A percentile compares a stretch with the other conserved stretches of the same genome.
These are phyloP conservation scores for Eudemis profundana DNA, from an alignment of 2,888 invertebrate species.

Conservation along the genomic window DNA sequence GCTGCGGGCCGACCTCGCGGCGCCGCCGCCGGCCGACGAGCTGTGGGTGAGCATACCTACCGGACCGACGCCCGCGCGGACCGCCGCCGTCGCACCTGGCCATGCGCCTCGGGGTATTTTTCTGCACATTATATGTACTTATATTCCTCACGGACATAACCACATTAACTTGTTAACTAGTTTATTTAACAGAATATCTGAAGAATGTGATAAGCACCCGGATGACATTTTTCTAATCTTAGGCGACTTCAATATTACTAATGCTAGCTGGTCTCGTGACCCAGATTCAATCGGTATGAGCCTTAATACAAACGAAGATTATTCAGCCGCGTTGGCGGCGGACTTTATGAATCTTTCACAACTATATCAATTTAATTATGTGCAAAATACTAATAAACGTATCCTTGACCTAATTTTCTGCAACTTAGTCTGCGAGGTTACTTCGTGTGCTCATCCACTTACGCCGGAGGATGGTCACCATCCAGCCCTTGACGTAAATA, in stretches of 20 bases:
- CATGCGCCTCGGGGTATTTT: background rate
- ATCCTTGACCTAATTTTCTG: too few species aligned
- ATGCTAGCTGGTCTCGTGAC: background rate
- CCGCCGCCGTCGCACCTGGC: background rate
- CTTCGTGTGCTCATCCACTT: too few species aligned
- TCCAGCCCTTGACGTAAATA: too few species aligned
- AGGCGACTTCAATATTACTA: constrained; percentile 2
- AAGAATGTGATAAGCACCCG: background rate
- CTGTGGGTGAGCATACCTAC: constrained; percentile 14
- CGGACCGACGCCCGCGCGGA: background rate
- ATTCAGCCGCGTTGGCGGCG: too few species aligned
- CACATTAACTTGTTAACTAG: background rate
- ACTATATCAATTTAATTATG: too few species aligned
- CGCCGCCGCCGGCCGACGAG: constrained; percentile 21
- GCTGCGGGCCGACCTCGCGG: background rate
- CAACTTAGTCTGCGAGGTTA: too few species aligned
- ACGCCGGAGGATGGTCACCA: too few species aligned
- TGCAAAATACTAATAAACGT: background rate
- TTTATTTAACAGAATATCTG: background rate
- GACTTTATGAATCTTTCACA: too few species aligned
- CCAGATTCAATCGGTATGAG: background rate
- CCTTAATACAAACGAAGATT: background rate
- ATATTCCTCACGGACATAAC: background rate
- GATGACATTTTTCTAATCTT: constrained; percentile 4
- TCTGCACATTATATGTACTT: background rate